A percentile compares a stretch with the other conserved stretches of the same genome.
phyloP scores from a whole-genome alignment of 2,113 vertebrate genomes.

The Todiramphus chloris region DNA sequence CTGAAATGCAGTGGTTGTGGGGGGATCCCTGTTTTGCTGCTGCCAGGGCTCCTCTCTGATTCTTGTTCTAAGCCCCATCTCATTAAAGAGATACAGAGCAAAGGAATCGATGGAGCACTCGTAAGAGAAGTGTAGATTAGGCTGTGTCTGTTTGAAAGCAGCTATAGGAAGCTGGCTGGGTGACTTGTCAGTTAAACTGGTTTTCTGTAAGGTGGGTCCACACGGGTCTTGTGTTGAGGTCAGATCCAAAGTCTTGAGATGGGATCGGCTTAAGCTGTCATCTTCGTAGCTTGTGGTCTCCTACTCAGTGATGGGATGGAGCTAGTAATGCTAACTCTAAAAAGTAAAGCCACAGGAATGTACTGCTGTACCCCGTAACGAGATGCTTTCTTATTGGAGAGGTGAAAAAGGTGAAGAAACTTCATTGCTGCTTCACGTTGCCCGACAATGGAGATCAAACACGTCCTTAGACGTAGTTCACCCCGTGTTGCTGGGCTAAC shows the following conservation, averaged over 20 bases:
- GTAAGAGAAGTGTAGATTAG: not conserved
- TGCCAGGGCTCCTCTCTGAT: not conserved
- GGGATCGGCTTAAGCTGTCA: not conserved
- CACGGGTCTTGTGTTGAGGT: not conserved
- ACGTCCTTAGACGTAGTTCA: not conserved
- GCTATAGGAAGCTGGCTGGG: not conserved
- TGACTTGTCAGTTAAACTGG: not conserved
- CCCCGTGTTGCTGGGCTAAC: not conserved
- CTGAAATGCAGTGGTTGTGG: not conserved
- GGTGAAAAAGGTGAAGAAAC: not conserved
- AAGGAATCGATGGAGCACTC: not conserved
- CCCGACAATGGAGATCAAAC: not conserved
- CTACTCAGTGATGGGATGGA: not conserved
- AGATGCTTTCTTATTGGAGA: not conserved
- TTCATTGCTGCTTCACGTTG: not conserved
- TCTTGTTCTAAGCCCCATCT: not conserved
- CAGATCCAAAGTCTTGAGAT: rapidly evolving
- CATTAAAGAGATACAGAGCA: not conserved
- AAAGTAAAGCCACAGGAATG: not conserved
- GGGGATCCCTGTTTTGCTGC: not conserved
- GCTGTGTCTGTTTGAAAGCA: not conserved
- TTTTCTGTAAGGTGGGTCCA: not conserved
- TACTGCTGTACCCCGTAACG: not conserved
- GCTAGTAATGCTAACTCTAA: too few relatives aligned
- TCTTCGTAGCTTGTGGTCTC: not conserved